These are phyloP conservation scores for Cephus runcator DNA, from an alignment of 2,888 invertebrate species.

Conservation along the genomic window DNA sequence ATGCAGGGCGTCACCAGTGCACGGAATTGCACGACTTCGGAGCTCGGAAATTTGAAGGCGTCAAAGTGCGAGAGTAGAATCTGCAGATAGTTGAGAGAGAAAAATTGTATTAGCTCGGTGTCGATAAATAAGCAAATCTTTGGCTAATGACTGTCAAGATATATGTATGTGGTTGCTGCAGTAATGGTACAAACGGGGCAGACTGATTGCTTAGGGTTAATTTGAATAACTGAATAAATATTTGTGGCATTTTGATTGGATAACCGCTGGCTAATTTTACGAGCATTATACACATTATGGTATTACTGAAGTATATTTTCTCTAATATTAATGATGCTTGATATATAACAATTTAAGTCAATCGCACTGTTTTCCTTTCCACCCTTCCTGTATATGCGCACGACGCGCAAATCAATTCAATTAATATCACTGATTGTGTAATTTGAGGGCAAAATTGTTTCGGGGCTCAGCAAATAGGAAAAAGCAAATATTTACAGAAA, in stretches of 20 bases:
- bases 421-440: conserved; percentile 7
- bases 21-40: conserved; percentile 94
- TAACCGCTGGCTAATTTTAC: too few species aligned
- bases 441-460: conserved; percentile 7
- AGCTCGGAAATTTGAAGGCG: conserved; percentile 96
- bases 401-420: not conserved
- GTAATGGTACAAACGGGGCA: not conserved
- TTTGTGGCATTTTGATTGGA: not conserved
- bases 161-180: not conserved
- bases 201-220: not conserved
- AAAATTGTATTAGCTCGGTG: not conserved
- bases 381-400: not conserved
- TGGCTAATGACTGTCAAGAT: not conserved
- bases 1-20: conserved; percentile 95
- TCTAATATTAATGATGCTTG: not conserved
- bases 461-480: not conserved
- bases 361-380: not conserved
- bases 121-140: not conserved
- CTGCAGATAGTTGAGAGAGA: conserved; percentile 66
- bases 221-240: not conserved
- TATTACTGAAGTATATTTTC: too few species aligned
- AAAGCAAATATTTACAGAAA: not conserved
- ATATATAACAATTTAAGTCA: not conserved
- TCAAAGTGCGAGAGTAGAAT: conserved; percentile 91
- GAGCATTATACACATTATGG: too few species aligned